A percentile compares a stretch with the other conserved stretches of the same genome.
phyloP scores from a whole-genome alignment of 2,797 vertebrate species.

The Psittacula echo region DNA sequence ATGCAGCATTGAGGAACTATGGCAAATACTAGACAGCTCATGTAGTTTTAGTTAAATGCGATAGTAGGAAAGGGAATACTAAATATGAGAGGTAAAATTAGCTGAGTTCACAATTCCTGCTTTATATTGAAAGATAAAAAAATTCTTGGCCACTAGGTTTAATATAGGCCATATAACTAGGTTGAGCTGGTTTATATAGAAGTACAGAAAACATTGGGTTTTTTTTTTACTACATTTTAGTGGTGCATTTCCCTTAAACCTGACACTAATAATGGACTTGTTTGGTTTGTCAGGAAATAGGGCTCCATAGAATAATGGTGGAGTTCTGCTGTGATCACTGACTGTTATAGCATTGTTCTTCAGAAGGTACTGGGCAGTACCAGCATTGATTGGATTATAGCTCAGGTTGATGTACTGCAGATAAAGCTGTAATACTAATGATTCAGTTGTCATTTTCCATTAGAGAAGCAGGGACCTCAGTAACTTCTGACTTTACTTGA shows the following conservation, averaged over 20 bases:
- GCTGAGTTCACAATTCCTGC: not conserved
- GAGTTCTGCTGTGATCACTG: not conserved
- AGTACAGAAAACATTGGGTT: not conserved
- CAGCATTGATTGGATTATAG: not conserved
- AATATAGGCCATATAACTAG: not conserved
- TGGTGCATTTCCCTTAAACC: not conserved
- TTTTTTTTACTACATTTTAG: not conserved
- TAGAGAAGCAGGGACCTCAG: not conserved
- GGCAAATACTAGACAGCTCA: not conserved
- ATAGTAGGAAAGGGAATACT: not conserved
- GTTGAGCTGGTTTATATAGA: not conserved
- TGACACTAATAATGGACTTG: not conserved
- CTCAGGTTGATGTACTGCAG: not conserved
- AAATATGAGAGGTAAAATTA: not conserved
- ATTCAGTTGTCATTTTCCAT: not conserved
- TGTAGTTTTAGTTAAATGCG: not conserved
- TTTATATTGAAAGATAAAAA: not conserved
- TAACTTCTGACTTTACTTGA: not conserved
- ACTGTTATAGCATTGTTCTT: not conserved
- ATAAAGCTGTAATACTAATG: not conserved
- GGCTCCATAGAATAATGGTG: not conserved
- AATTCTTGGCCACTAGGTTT: not conserved
- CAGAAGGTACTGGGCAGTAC: not conserved
- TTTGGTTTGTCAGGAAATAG: not conserved
- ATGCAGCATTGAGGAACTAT: not conserved